Base-by-base conservation (phyloP, 2,113 vertebrate species). In the Scomber colias region DNA sequence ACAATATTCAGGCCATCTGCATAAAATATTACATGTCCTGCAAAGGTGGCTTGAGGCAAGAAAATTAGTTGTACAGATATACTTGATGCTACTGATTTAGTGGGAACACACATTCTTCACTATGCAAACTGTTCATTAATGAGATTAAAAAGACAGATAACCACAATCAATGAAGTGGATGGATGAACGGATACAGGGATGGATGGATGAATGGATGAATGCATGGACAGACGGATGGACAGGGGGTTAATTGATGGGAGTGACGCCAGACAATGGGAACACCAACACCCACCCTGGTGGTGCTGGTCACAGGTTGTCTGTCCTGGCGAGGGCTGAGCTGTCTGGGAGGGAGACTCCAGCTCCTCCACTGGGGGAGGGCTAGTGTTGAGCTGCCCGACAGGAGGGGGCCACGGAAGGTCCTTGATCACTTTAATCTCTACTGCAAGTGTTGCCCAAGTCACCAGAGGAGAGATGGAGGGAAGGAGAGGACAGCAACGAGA, bases 351-450 rank as follows among this genome's bases (percentile, higher is more conserved):
- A 84, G 91, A 93, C 85, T 95, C 95, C 68, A 89, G 96, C 85
- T 94, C 93, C 16, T 96, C 96, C 1, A 69, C 79, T 83, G 94
- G 95, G 77, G 95, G 95, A 79, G 96, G 92, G 81, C 94, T 93
- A 75, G 95, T 97, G 95, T 97, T 96, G 77, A 99, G 97, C 93
- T 99, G 98, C 92, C 98, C 97, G 72, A 99, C 98, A 0, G 98
- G 97, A 2, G 97, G 98, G 77, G 97, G 97, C 97, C 98, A 99
- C 15, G 97, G 98, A 90, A 99, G 95, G 94, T 99, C 97, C 96
- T 98, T 97, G 95, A 98, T 98, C 93, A 97, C 97, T 96, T 99
- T 99, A 96, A 99, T 99, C 95, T 99, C 98, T 94, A 99, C 97
- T 99, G 96, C 95, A 86, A 96, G 90, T 68, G 90, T 82, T 77